A percentile compares a stretch with the other conserved stretches of the same genome.
Conservation (phyloP, 2,888 invertebrate species). For the Anoplius nigerrimus region DNA sequence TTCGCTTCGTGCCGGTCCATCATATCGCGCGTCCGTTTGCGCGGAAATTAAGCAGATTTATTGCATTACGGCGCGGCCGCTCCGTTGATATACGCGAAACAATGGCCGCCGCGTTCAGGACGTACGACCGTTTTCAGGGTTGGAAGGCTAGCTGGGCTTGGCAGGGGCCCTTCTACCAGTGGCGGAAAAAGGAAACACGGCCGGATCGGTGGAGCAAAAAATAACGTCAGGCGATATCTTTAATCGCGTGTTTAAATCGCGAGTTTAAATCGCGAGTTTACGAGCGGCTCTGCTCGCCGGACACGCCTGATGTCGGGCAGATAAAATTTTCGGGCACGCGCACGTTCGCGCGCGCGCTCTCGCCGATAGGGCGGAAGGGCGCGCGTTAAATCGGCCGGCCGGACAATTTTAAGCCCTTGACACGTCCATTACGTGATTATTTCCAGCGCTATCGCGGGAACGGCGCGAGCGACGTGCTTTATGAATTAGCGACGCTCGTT, state of each 20-base stretch:
- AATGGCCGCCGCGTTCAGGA: no score
- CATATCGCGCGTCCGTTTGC: no score
- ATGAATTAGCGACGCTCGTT: constrained; percentile 52
- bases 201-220: constrained; percentile 19
- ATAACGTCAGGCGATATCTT: constrained; percentile 28
- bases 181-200: no score
- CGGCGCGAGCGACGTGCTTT: constrained; percentile 46
- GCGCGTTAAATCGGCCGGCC: constrained; percentile 40
- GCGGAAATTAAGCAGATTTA: no score
- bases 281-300: constrained; percentile 17
- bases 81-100: no score
- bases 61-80: no score
- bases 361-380: constrained; percentile 1
- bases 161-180: no score
- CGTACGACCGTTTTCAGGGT: no score
- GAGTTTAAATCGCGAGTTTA: constrained; percentile 43
- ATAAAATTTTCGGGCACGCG: constrained; percentile 41
- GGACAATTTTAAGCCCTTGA: constrained; percentile 47
- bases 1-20: no score
- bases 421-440: constrained; percentile 51
- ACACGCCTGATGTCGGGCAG: constrained; percentile 42
- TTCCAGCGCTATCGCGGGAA: constrained; percentile 35
- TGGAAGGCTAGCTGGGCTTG: no score
- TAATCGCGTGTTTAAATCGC: constrained; percentile 17
- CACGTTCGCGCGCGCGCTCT: constrained; percentile 31